Evolutionary conservation across 2,888 invertebrate genomes (phyloP).

Genomic region (Salpingus planirostris): DNA sequence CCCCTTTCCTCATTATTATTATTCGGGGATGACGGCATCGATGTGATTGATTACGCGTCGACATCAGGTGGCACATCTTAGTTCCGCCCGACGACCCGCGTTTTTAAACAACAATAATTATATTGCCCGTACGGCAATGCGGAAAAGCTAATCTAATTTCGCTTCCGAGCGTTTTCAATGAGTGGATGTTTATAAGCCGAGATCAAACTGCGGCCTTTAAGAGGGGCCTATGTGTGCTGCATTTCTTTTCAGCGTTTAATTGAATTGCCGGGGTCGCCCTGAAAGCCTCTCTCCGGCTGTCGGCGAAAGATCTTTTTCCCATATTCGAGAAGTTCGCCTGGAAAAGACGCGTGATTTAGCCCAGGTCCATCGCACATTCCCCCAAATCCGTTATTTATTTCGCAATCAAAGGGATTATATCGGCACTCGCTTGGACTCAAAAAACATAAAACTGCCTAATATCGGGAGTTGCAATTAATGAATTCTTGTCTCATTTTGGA

Average conservation of each 20-base stretch:
- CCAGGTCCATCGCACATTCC: no score
- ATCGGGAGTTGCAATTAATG: no score
- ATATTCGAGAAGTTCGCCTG: conserved; percentile 1
- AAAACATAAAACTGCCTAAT: no score
- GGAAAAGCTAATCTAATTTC: conserved; percentile 13
- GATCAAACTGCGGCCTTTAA: conserved; percentile 8
- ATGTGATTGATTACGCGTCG: conserved; percentile 4
- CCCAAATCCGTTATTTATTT: no score
- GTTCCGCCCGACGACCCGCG: no score
- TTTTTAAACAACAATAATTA: no score
- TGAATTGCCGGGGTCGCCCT: conserved; percentile 10
- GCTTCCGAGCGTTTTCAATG: conserved; percentile 9
- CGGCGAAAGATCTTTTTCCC: conserved; percentile 6
- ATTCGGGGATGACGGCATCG: conserved; percentile 22
- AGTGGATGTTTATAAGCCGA: conserved; percentile 11
- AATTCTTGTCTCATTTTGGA: no score
- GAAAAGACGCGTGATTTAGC: conserved; percentile 6
- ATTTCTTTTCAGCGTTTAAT: conserved; percentile 14
- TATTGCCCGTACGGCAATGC: no score
- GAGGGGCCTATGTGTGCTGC: conserved; percentile 8
- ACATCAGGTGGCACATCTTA: neutral
- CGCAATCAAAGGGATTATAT: no score
- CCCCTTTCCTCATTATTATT: no score
- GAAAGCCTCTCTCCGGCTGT: no score
- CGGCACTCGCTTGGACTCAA: no score